phyloP scores from a whole-genome alignment of 1,140 invertebrate genomes.

The Caenorhabditis elegans region WBcel235 BX284602.5:7681501-7682000 shows the following conservation, averaged over 20 bases:
- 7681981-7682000: constrained; percentile 13
- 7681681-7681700: constrained; percentile 4
- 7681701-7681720: constrained; percentile 9
- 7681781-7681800: background rate
- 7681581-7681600: background rate
- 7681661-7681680: background rate
- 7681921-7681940: background rate
- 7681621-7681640: background rate
- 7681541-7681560: background rate
- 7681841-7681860: constrained; percentile 19
- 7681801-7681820: constrained; percentile 16
- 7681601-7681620: background rate
- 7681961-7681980: constrained; percentile 29
- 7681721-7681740: constrained; percentile 20
- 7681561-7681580: constrained; percentile 14
- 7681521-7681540: background rate
- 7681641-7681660: background rate
- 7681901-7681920: background rate
- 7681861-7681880: background rate
- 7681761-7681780: constrained; percentile 30
- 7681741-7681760: constrained; percentile 29
- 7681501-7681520: background rate
- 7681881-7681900: constrained; percentile 6
- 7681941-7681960: background rate
- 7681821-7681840: constrained; percentile 18